These are phyloP conservation scores for Crotalus horridus DNA, from an alignment of 2,113 vertebrate species.

Conservation along the genomic window DNA sequence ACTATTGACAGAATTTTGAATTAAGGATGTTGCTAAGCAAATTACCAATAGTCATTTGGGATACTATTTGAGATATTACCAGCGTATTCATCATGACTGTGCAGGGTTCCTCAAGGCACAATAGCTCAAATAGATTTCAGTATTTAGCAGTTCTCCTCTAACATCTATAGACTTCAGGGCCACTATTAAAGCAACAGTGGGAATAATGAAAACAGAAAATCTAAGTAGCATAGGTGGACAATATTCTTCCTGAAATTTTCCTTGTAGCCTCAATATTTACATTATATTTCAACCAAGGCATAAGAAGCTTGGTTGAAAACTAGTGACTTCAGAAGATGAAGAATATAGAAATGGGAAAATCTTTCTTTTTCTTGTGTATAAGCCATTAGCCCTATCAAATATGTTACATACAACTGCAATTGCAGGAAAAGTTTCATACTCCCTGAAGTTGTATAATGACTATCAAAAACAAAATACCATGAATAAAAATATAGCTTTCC, in stretches of 20 bases:
- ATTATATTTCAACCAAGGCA: neutral
- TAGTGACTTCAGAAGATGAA: neutral
- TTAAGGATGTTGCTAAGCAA: too few relatives aligned
- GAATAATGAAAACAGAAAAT: neutral
- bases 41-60: neutral
- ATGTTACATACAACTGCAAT: neutral
- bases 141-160: neutral
- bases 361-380: neutral
- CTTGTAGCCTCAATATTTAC: neutral
- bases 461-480: conserved; percentile 8
- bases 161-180: neutral
- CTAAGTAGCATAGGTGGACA: neutral
- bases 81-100: neutral
- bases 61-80: neutral
- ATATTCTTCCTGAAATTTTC: neutral
- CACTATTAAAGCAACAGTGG: neutral
- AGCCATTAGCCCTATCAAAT: neutral
- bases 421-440: neutral
- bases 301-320: neutral
- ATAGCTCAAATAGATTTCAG: neutral
- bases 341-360: neutral
- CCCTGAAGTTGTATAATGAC: neutral
- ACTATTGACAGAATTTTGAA: too few relatives aligned
- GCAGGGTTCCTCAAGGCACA: neutral
- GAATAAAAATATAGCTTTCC: conserved; percentile 16